Evolutionary conservation across 2,797 vertebrate genomes (phyloP), one percentile per base, ranked within the genome.

Genomic region (Pelodytes ibericus): DNA sequence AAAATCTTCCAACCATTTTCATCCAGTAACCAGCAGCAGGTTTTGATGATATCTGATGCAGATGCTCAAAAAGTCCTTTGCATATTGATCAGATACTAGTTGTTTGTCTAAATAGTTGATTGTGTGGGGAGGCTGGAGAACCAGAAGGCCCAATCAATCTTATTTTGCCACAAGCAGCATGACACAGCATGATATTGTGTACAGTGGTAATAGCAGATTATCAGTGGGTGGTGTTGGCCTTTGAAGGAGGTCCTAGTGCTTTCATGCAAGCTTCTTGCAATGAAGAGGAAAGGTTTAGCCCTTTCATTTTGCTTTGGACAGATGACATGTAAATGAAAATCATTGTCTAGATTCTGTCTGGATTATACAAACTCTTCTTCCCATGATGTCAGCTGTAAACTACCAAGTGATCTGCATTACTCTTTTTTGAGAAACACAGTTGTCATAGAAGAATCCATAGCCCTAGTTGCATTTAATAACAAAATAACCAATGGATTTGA

Each of bases 271-370:
- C 30, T 78, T 62, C 60, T 56, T 39, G 25, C 41, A 47, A 27
- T 27, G 44, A 72, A 56, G 31, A 59, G 18, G 25, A 67, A 15
- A 33, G 71, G 41, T 68, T 73, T 53, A 5, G 7, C 5, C 5
- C n/a, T 53, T 53, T 53, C 68, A 68, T 72, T 56, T 73, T 67
- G 63, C 72, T 73, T 33, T 56, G 27, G 31, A 31, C 36, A 68
- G 44, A 62, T 18, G 70, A 73, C 72, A 62, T 79, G 76, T 47
- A 79, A 79, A 79, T 72, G 56, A 73, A 79, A 57, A 72, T 60
- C 31, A 68, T 73, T 79, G 63, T 68, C 25, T 39, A 51, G n/a
- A 30, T n/a, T 71, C 63, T 71, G 29, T 47, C 30, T 27, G 63
- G 61, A 69, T 29, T 71, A 71, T 51, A 71, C 36, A 70, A 58